Evolutionary conservation across 2,113 vertebrate species (phyloP).

Genomic region (Aptenodytes patagonicus): DNA sequence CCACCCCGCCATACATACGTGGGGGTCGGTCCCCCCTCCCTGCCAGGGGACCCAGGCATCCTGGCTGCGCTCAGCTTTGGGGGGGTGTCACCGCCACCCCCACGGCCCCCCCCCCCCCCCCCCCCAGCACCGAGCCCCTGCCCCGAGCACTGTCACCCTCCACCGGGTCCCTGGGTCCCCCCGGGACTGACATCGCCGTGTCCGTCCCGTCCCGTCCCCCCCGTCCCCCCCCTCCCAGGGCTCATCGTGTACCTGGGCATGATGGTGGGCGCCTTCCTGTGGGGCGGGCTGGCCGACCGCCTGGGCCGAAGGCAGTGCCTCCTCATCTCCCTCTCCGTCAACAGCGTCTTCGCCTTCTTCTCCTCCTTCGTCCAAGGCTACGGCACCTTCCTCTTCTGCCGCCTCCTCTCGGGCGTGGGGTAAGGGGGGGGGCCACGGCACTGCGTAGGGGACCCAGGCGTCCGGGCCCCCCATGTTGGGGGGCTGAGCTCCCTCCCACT

Average conservation of each 20-base stretch:
- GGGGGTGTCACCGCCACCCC: too few species aligned
- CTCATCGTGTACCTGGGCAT: conserved; percentile 79
- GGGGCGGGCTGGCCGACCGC: conserved; percentile 93
- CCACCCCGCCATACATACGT: too few species aligned
- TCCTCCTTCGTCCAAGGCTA: conserved; percentile 98
- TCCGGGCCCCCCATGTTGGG: rapidly evolving
- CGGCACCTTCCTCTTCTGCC: conserved; percentile 94
- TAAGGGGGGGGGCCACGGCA: conserved; percentile 56
- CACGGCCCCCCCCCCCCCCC: too few species aligned
- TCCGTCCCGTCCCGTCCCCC: too few species aligned
- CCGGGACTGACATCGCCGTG: too few species aligned
- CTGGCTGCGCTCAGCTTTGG: too few species aligned
- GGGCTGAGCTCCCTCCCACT: not conserved
- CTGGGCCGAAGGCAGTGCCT: conserved; percentile 93
- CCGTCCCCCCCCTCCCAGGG: not conserved
- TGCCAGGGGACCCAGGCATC: too few species aligned
- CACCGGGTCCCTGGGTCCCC: too few species aligned
- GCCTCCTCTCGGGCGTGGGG: conserved; percentile 93
- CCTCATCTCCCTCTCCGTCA: conserved; percentile 96
- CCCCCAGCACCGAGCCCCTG: too few species aligned
- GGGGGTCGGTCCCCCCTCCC: too few species aligned
- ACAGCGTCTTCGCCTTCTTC: conserved; percentile 97
- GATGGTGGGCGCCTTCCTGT: conserved; percentile 98
- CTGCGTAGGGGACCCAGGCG: not conserved
- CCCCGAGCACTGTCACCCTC: too few species aligned